Conservation (phyloP, 2,888 invertebrate genomes). For the Diogma glabrata region DNA sequence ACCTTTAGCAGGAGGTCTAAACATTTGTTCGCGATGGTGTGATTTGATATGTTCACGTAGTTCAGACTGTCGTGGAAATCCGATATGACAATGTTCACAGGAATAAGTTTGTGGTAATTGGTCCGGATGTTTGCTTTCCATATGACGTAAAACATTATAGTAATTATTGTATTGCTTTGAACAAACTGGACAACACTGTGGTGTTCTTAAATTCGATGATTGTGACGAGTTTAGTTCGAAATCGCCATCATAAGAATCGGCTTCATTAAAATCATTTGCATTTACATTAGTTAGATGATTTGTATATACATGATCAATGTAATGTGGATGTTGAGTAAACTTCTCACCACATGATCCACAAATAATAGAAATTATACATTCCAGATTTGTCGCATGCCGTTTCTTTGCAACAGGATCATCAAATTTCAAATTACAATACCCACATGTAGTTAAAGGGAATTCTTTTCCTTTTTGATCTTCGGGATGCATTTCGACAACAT, state of each 20-base stretch:
- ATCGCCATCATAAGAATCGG: slow-evolving; percentile 8
- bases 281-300: slow-evolving; percentile 27
- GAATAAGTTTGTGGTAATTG: slow-evolving; percentile 36
- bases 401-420: slow-evolving; percentile 34
- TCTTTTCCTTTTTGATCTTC: slow-evolving; percentile 33
- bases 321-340: slow-evolving; percentile 34
- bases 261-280: slow-evolving; percentile 13
- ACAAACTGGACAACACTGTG: slow-evolving; percentile 36
- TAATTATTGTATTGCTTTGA: slow-evolving; percentile 37
- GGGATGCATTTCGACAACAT: slow-evolving; percentile 35
- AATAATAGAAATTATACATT: slow-evolving; percentile 34
- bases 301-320: slow-evolving; percentile 35
- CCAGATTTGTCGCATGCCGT: slow-evolving; percentile 37
- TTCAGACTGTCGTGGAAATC: slow-evolving; percentile 35
- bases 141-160: slow-evolving; percentile 36
- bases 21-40: slow-evolving; percentile 29
- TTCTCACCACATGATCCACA: slow-evolving; percentile 36
- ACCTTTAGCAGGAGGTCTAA: slow-evolving; percentile 30
- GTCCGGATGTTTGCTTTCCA: slow-evolving; percentile 38
- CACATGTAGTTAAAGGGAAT: slow-evolving; percentile 31
- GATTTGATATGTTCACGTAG: slow-evolving; percentile 35
- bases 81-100: slow-evolving; percentile 33
- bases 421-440: slow-evolving; percentile 33
- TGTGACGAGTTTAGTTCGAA: slow-evolving; percentile 1
- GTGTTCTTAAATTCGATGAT: slow-evolving; percentile 26